These are phyloP conservation scores for Lophius americanus DNA, from an alignment of 2,797 vertebrate species.

Conservation along the genomic window DNA sequence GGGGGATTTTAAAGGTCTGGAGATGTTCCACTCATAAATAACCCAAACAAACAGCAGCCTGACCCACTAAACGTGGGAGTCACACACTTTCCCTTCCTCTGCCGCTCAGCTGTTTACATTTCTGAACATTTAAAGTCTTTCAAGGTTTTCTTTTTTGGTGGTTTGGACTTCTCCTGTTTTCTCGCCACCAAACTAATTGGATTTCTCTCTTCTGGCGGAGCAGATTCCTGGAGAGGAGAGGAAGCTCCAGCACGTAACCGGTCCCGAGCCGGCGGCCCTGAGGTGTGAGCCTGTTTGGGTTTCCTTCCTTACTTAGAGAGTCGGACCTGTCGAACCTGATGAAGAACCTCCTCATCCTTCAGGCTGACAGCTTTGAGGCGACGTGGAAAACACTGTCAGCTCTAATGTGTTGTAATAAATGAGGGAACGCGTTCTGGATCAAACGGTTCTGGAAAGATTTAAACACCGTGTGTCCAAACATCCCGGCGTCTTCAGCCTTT, in stretches of 20 bases:
- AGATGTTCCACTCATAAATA: neutral
- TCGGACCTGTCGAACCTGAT: neutral
- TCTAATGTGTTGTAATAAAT: neutral
- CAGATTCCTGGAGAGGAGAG: constrained; percentile 70
- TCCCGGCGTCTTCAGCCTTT: neutral
- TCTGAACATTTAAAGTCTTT: neutral
- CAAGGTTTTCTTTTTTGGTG: neutral
- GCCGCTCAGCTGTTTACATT: constrained; percentile 4
- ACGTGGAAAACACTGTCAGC: neutral
- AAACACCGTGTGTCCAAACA: neutral
- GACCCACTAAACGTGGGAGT: neutral
- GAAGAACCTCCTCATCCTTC: neutral
- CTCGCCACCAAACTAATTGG: constrained; percentile 24
- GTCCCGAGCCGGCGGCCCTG: neutral
- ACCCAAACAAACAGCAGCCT: constrained; percentile 1
- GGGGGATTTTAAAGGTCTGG: neutral
- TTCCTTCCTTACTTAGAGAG: neutral
- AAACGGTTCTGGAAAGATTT: neutral
- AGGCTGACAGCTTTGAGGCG: neutral
- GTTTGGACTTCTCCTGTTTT: neutral
- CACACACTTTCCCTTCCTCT: neutral
- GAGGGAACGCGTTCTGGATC: neutral
- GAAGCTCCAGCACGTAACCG: constrained; percentile 59
- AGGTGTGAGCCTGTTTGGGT: constrained; percentile 36
- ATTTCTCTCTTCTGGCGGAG: constrained; percentile 33